Conservation (phyloP, 2,888 invertebrate species). For the Xanthorhoe designata region DNA sequence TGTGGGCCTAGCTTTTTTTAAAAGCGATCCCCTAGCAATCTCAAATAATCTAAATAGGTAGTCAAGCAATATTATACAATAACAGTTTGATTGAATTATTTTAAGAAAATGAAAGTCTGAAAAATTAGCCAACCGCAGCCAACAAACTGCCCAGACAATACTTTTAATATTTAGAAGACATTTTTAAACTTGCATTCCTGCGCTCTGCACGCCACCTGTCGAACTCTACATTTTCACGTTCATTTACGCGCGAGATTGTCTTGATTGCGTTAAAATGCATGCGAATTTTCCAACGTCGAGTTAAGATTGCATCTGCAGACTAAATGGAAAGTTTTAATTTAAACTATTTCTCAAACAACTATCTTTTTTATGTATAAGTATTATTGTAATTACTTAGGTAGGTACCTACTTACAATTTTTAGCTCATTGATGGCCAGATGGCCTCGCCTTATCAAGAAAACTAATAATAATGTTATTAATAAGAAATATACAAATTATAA, state of each 20-base stretch:
- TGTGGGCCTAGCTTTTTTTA: too few relatives aligned
- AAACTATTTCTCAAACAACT: slow-evolving; percentile 1
- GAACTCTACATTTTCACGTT: slow-evolving; percentile 5
- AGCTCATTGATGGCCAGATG: neutral
- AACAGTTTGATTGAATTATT: too few relatives aligned
- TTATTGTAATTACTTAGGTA: neutral
- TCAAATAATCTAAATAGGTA: too few relatives aligned
- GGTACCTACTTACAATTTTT: too few relatives aligned
- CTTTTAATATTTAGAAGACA: neutral
- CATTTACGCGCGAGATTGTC: neutral
- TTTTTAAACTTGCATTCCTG: slow-evolving; percentile 6
- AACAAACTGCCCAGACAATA: too few relatives aligned
- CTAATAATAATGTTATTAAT: neutral
- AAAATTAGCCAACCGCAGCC: too few relatives aligned
- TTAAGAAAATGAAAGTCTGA: too few relatives aligned
- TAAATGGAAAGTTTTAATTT: slow-evolving; percentile 28
- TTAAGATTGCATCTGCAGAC: slow-evolving; percentile 9
- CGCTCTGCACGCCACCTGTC: slow-evolving; percentile 23
- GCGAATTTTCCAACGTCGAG: slow-evolving; percentile 19
- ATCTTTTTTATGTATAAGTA: neutral
- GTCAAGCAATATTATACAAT: too few relatives aligned
- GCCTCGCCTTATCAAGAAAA: neutral
- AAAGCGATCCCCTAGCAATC: too few relatives aligned
- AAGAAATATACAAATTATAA: neutral
- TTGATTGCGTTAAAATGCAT: slow-evolving; percentile 23